phyloP scores from a whole-genome alignment of 2,113 vertebrate genomes.

The Catagonus wagneri region DNA sequence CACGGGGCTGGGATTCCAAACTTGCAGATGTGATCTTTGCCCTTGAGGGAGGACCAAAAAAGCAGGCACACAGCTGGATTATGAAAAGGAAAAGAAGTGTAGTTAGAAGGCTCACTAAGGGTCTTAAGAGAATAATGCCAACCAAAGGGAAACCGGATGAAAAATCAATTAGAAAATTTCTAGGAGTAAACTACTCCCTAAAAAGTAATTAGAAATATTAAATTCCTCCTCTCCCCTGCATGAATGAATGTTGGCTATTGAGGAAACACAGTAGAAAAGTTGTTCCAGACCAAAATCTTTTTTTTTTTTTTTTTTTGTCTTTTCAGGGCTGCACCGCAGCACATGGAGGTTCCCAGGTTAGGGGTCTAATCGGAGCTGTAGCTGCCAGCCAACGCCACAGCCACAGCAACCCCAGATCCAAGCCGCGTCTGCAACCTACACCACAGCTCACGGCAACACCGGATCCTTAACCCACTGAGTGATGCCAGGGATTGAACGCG shows the following conservation, averaged over 20 bases:
- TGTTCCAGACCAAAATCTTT: background rate
- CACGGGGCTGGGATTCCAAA: background rate
- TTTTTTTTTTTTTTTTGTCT: no score
- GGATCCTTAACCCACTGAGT: no score
- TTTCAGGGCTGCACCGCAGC: no score
- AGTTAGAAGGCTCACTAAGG: background rate
- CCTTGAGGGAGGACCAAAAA: conserved; percentile 7
- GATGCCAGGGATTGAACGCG: no score
- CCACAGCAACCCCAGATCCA: no score
- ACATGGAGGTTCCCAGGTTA: no score
- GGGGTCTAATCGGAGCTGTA: no score
- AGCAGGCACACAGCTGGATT: background rate
- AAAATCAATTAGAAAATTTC: conserved; percentile 71
- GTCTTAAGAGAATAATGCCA: conserved; percentile 51
- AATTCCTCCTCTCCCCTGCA: conserved; percentile 67
- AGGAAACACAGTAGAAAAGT: conserved; percentile 41
- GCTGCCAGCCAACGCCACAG: no score
- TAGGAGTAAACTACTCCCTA: conserved; percentile 68
- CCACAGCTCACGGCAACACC: no score
- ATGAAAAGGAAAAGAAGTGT: background rate
- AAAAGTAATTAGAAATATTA: conserved; percentile 80
- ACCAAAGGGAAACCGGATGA: conserved; percentile 47
- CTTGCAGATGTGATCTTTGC: background rate
- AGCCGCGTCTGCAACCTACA: no score
- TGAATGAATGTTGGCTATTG: conserved; percentile 57